Evolutionary conservation across 1,140 invertebrate species (phyloP), one percentile per base, ranked within the genome.

Genomic region (Halictus rubicundus): DNA sequence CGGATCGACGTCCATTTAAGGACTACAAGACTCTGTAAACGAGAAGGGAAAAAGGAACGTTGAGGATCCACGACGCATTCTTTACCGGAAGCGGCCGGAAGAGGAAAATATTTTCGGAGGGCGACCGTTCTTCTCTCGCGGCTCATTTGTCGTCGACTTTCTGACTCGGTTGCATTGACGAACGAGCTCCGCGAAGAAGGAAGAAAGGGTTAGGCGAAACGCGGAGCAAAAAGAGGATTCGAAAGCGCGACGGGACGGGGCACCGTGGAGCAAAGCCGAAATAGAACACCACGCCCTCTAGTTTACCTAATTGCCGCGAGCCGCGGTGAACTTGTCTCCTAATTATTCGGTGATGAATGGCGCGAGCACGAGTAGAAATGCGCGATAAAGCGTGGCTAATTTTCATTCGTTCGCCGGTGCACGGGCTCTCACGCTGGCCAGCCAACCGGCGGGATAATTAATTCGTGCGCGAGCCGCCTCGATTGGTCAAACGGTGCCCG

Each of bases 321-420:
- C 87, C 81, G 27, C 85, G 80, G 84, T 86, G 88, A 88, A 88
- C 90, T 91, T 90, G 90, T 92, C 91, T 88, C 84, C 91, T 91
- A 92, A 92, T 92, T 92, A 91, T 91, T 90, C 81, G 80, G 83
- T 91, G 90, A 92, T 88, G 79, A 90, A 92, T 91, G 89, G 82
- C 78, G 69, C 59, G 74, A 82, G 78, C 68, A 72, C 78, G 75
- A 75, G 80, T 68, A 83, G 83, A 88, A 78, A 71, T 76, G 73
- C 72, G 82, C 88, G 86, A 89, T 90, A 87, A 90, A 90, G 61
- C 83, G 59, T 81, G 80, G 76, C 87, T 89, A 90, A 90, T 90
- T 90, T 86, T 88, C 84, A 85, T 85, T 86, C 81, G 83, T 81
- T 74, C 79, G 63, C 69, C 77, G 66, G 78, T 74, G 65, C 72